Base-by-base conservation (phyloP, 2,888 invertebrate species). In the Amphimallon solstitiale region DNA sequence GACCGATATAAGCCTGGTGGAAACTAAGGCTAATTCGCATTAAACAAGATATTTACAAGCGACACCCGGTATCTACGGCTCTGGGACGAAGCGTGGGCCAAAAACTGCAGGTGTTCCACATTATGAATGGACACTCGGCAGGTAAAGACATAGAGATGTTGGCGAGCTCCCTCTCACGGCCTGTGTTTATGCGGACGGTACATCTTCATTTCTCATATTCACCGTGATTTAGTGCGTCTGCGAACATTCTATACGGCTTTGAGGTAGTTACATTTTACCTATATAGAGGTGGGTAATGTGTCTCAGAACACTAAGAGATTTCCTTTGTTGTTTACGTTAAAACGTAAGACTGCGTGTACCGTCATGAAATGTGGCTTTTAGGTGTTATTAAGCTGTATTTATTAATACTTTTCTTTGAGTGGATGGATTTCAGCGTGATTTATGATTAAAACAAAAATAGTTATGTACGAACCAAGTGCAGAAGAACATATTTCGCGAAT, bases 1-100 rank as follows among this genome's bases (percentile, higher is more conserved):
- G 56, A 59, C 56, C 34, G 56, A 59, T 59, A 59, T 59, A 59
- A 59, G 62, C 59, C 46, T 68, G 69, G 66, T 69, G 66, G 68
- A 71, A 68, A 65, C 67, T 62, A 51, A 67, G 60, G 52, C 67
- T 37, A 46, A 48, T 65, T 63, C 61, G 63, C 69, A 68, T 60
- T 68, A 68, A 78, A 78, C 77, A 75, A 75, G 74, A 74, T 74
- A 75, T 76, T 75, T 76, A 76, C 74, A 76, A 75, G 75, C 74
- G 74, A 78, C 78, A 78, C 77, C 75, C 69, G 65, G 69, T 73
- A 72, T 72, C 72, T 68, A 71, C 74, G 45, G 59, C 56, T 38
- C 56, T 38, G 37, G 63, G n/a, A n/a, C 9, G 56, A 40, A 45
- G 78, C 78, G 79, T 80, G 80, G 79, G 80, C 77, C 63, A 48